phyloP scores from a whole-genome alignment of 2,888 invertebrate species.

The Mesoligia furuncula region DNA sequence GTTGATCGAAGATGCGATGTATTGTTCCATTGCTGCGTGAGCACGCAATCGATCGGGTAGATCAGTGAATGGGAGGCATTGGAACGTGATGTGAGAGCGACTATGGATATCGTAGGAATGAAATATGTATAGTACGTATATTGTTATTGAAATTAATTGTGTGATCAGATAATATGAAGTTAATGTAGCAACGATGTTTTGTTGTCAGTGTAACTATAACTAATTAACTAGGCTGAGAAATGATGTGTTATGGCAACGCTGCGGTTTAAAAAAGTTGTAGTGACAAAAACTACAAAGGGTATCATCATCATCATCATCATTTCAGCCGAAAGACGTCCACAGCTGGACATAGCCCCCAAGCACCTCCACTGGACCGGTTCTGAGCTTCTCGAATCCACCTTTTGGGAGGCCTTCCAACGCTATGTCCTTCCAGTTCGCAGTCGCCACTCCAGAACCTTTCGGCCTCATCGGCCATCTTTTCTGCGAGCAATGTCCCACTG shows the following conservation, averaged over 20 bases:
- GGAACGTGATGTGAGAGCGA: conserved; percentile 11
- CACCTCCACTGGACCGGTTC: too few relatives aligned
- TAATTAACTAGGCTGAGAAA: too few relatives aligned
- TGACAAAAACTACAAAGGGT: too few relatives aligned
- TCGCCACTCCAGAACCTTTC: too few relatives aligned
- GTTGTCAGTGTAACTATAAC: neutral
- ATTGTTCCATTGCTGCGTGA: conserved; percentile 43
- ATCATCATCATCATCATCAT: too few relatives aligned
- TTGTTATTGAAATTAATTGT: conserved; percentile 19
- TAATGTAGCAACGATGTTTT: neutral
- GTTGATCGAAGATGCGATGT: conserved; percentile 47
- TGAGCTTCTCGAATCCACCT: too few relatives aligned
- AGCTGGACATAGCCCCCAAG: too few relatives aligned
- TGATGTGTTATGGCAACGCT: neutral
- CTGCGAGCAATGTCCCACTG: too few relatives aligned
- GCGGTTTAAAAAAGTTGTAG: neutral
- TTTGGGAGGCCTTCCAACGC: too few relatives aligned
- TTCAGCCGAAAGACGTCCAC: too few relatives aligned
- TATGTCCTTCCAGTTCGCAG: too few relatives aligned
- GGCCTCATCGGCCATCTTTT: too few relatives aligned
- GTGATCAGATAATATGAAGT: conserved; percentile 13
- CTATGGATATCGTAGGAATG: conserved; percentile 17
- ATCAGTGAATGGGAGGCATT: conserved; percentile 33
- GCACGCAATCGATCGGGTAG: conserved; percentile 29
- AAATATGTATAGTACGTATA: neutral